phyloP scores from a whole-genome alignment of 2,113 vertebrate genomes.

The Muntiacus muntjak region DNA sequence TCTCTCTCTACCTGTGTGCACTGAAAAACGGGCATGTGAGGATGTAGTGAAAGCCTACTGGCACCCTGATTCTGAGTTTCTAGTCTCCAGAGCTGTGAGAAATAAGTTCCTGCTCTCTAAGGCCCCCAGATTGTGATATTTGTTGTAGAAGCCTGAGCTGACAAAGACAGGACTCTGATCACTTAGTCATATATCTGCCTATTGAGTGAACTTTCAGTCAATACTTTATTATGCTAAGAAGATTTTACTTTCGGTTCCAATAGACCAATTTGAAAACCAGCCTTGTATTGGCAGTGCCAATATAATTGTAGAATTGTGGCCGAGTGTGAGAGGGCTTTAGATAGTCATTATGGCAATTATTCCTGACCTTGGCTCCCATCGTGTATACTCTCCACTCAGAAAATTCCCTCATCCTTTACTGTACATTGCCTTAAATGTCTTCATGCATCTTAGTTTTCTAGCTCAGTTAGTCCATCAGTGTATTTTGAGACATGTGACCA shows the following conservation, averaged over 20 bases:
- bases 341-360: not conserved
- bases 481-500: not conserved
- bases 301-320: not conserved
- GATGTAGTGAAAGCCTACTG: not conserved
- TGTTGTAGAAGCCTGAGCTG: not conserved
- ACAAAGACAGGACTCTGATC: not conserved
- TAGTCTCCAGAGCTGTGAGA: not conserved
- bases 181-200: slow-evolving; percentile 5
- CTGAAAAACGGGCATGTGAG: not conserved
- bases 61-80: not conserved
- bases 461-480: not conserved
- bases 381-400: not conserved
- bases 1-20: not conserved
- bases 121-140: not conserved
- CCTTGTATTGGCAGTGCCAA: not conserved
- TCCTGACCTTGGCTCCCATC: not conserved
- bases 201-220: slow-evolving; percentile 33
- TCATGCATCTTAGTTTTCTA: not conserved
- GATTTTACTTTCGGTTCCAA: not conserved
- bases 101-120: not conserved
- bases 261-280: not conserved
- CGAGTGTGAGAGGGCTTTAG: not conserved
- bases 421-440: not conserved
- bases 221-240: not conserved
- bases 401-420: not conserved